Evolutionary conservation across 2,797 vertebrate species (phyloP).

Genomic region (Leptodactylus fallax): DNA sequence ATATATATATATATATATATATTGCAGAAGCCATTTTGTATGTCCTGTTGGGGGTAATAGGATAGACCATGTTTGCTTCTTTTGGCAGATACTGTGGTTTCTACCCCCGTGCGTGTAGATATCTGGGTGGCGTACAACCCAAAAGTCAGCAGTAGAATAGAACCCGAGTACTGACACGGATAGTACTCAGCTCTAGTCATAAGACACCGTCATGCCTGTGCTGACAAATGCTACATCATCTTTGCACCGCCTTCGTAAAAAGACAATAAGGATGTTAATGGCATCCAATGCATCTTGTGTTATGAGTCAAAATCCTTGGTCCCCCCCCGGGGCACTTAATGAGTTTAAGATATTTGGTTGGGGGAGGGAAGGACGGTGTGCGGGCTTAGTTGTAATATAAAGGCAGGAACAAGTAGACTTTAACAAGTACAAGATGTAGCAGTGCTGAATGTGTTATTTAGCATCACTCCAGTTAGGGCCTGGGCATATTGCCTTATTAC

Average conservation of each 20-base stretch:
- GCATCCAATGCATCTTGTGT: conserved; percentile 38
- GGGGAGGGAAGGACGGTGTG: conserved; percentile 23
- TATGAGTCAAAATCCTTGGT: conserved; percentile 52
- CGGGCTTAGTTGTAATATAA: conserved; percentile 20
- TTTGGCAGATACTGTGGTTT: no score
- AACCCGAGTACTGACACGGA: not conserved
- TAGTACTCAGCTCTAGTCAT: not conserved
- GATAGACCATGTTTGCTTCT: no score
- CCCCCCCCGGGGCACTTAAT: conserved; percentile 50
- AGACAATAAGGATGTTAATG: conserved; percentile 43
- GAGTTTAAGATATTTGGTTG: conserved; percentile 46
- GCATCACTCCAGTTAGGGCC: not conserved
- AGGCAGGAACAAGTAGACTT: not conserved
- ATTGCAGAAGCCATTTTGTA: no score
- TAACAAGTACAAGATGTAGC: not conserved
- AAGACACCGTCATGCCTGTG: not conserved
- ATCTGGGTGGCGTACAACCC: no score
- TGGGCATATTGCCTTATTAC: not conserved
- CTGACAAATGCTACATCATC: conserved; percentile 1
- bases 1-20: no score
- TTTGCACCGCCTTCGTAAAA: not conserved
- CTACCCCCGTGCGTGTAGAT: no score
- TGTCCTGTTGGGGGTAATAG: no score
- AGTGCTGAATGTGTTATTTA: not conserved
- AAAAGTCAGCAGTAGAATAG: not conserved